These are phyloP conservation scores for Drosophila birchii DNA, from an alignment of 2,888 invertebrate species.

Conservation along the genomic window DNA sequence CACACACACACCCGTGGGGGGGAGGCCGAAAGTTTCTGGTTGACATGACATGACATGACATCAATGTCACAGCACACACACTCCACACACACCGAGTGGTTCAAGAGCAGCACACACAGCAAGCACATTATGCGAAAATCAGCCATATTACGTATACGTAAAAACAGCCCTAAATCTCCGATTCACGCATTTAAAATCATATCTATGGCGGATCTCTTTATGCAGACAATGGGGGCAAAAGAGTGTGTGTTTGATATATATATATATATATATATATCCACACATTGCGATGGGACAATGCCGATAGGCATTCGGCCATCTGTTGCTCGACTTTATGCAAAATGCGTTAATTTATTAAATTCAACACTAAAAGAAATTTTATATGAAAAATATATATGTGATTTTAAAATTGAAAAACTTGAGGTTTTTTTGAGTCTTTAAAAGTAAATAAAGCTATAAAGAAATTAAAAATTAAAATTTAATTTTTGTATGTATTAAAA, in stretches of 20 bases:
- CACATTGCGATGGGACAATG: constrained; percentile 11
- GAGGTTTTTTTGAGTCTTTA: neutral
- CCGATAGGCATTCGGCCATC: constrained; percentile 15
- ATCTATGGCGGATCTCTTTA: constrained; percentile 68
- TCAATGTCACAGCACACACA: constrained; percentile 65
- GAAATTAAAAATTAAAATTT: too few species aligned
- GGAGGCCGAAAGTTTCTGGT: constrained; percentile 38
- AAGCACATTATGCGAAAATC: constrained; percentile 26
- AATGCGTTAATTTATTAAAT: constrained; percentile 11
- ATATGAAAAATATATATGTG: too few species aligned
- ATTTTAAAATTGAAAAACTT: neutral
- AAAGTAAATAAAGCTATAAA: neutral
- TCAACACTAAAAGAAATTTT: neutral
- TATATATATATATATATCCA: constrained; percentile 1
- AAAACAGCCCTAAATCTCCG: constrained; percentile 16
- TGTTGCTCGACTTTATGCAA: constrained; percentile 16
- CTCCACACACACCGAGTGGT: constrained; percentile 25
- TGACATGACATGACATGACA: constrained; percentile 68
- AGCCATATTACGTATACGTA: constrained; percentile 14
- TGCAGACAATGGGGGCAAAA: constrained; percentile 53
- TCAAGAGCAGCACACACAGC: constrained; percentile 24
- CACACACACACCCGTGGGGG: neutral
- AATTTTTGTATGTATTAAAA: neutral
- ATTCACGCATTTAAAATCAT: constrained; percentile 62
- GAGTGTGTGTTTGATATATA: constrained; percentile 5